Base-by-base conservation (phyloP, 2,888 invertebrate genomes). In the Tiliacea citrago region DNA sequence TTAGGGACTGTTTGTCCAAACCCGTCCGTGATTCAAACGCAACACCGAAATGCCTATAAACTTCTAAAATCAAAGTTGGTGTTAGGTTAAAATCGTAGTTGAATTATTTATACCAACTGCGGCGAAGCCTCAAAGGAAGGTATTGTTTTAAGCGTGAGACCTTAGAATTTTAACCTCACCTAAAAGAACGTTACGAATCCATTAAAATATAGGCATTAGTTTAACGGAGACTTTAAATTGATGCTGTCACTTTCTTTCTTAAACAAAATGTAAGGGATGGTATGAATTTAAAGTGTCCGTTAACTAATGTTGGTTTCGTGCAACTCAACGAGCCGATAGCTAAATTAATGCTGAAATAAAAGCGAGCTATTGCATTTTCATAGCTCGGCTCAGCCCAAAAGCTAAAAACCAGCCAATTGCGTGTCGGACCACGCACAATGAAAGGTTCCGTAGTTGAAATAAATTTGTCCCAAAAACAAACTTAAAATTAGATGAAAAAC, bases 51-150 rank as follows among this genome's bases (percentile, higher is more conserved):
- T 0, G 6, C 47, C 24, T 58, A 1, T 24, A 45, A 10, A 42
- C 13, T 71, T 71, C n/a, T 5, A 58, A n/a, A 72, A 47, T 53
- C 16, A 51, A 49, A 49, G 12, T 18, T 57, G 39, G 13, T 57
- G 39, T 9, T 45, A 42, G 10, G 18, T 62, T n/a, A 18, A 62
- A 62, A 9, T 62, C 0, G 16, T 24, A 4, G 6, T 45, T 47
- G 12, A 47, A 21, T 29, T 47, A 21, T 21, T 13, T 57, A 29
- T 47, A 21, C 12, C 8, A 4, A 29, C 12, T 18, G 18, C 45
- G 2, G 12, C 12, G 24, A 47, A 29, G 21, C 47, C 21, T 10
- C 47, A 21, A 63, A 21, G 5, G 3, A 39, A 1, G 21, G 13
- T 29, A 13, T 6, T 42, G 18, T 24, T 67, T 39, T 39, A 16